phyloP scores from a whole-genome alignment of 2,797 vertebrate species.

The Smutsia temminckii region DNA sequence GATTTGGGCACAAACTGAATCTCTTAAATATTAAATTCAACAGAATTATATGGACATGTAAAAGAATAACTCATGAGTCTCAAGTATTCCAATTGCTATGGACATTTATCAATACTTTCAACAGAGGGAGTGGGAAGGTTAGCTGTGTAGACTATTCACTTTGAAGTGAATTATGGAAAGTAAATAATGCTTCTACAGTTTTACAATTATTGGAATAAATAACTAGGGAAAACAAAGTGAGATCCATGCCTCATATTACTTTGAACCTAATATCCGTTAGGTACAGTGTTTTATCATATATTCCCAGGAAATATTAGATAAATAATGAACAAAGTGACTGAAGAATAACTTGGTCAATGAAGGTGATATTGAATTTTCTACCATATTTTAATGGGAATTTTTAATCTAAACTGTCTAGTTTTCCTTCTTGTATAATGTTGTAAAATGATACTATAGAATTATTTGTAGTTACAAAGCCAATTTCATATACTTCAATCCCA shows the following conservation, averaged over 20 bases:
- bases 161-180: background rate
- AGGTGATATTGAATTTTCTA: background rate
- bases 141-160: background rate
- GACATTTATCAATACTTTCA: background rate
- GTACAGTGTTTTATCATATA: background rate
- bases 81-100: background rate
- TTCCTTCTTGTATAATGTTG: background rate
- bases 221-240: background rate
- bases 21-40: background rate
- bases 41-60: background rate
- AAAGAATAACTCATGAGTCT: background rate
- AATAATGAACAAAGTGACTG: background rate
- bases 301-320: background rate
- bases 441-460: background rate
- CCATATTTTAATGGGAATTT: background rate
- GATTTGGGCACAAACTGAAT: background rate
- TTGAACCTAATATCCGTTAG: background rate
- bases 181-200: background rate
- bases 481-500: background rate
- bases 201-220: background rate
- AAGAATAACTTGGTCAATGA: background rate
- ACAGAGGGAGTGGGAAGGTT: background rate
- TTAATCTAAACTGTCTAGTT: background rate
- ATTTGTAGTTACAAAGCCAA: background rate
- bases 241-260: background rate